These are phyloP conservation scores for Mormyrus proboscirostris DNA, from an alignment of 2,797 vertebrate species.

Conservation along the genomic window DNA sequence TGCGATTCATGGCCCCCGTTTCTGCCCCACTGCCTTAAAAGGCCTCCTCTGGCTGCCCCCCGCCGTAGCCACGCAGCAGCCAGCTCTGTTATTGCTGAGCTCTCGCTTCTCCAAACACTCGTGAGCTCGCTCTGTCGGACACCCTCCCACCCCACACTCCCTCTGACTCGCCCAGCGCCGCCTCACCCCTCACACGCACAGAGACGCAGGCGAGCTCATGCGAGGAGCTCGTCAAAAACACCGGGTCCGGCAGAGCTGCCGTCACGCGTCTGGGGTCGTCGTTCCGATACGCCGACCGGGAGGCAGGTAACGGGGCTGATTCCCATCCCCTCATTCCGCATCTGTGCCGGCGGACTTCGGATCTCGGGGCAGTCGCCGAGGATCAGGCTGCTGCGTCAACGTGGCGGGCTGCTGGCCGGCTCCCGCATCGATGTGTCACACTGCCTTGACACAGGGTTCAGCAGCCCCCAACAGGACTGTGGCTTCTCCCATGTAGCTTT, in stretches of 20 bases:
- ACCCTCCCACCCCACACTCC: background rate
- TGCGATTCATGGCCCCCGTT: background rate
- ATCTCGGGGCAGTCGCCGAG: background rate
- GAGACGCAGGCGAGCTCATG: background rate
- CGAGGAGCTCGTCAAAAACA: background rate
- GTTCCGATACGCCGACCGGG: background rate
- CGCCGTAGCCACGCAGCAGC: constrained; percentile 42
- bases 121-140: background rate
- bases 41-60: constrained; percentile 50
- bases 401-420: background rate
- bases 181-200: background rate
- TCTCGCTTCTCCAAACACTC: constrained; percentile 57
- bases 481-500: background rate
- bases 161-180: constrained; percentile 27
- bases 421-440: background rate
- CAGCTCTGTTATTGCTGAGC: constrained; percentile 57
- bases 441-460: no score
- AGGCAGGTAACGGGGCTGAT: background rate
- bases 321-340: background rate
- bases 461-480: background rate
- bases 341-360: background rate
- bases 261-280: background rate
- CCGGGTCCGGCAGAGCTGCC: background rate
- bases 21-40: constrained; percentile 47
- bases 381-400: background rate